Base-by-base conservation (phyloP, 2,113 vertebrate species). In the Perca fluviatilis region DNA sequence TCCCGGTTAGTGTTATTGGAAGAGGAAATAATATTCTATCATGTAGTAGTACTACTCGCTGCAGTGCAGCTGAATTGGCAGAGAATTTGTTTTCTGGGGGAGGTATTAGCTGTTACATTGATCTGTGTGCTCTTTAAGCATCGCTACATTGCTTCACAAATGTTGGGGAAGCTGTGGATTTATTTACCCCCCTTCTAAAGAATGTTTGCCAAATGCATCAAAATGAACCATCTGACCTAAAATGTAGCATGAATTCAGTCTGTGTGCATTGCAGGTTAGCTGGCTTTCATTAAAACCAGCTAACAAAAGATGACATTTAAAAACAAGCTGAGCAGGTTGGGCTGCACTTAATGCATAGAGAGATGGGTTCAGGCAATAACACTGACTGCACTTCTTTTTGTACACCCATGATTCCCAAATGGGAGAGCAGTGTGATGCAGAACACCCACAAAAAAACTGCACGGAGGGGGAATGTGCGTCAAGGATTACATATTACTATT, bases 21-120 rank as follows among this genome's bases (percentile, higher is more conserved):
- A 90, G 75, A 84, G 87, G 74, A 90, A 89, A 86, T 86, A 75
- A 88, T 85, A 88, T 90, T 86, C 83, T 91, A 87, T 93, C 86
- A 83, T 88, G 84, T 94, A 89, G 92, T 91, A 51, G 84, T 90
- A 88, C 84, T 92, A 92, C 89, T 90, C 30, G 95, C 95, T 96
- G 95, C 95, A 94, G 92, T 94, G 95, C 95, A 92, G 94, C 92
- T 87, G 87, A 90, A 89, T 92, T 93, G 91, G 93, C 91, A 82
- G 85, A 86, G 57, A 73, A 84, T 90, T 89, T 57, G 69, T 90
- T 90, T 87, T 91, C 74, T 79, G 71, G 82, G 81, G 79, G 72
- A 25, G 63, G 80, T 81, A 60, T 79, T 91, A 80, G 81, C 92
- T 93, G 94, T 95, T 95, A 88, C 88, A 88, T 92, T 92, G 90